Base-by-base conservation (phyloP, 1,140 invertebrate species). In the Apis dorsata region DNA sequence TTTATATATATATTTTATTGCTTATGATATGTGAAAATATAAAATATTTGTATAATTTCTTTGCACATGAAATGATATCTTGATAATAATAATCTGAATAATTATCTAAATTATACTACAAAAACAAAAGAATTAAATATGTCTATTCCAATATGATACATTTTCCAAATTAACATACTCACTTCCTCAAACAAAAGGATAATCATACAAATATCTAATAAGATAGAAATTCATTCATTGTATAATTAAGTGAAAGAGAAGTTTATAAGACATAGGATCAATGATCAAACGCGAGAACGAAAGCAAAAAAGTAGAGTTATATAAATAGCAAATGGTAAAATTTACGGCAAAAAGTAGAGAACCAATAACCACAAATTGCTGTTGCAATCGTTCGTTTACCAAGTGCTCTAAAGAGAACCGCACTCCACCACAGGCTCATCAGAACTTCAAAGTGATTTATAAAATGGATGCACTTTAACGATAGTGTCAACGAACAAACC, bases 391-490 rank as follows among this genome's bases (percentile, higher is more conserved):
- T 51, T 80, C 59, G 66, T 79, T 86, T 77, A n/a, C 13, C 70
- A 44, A 83, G 28, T 65, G 59, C 57, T 66, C 66, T 55, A 44
- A 49, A 79, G 59, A 55, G 72, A 72, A 83, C 71, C 57, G 62
- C 77, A 55, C 51, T 63, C 70, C 24, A 57, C 60, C 60, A 7
- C 75, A 71, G 62, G 66, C 62, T 79, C 66, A 71, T 83, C 80
- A 55, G 49, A 87, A 79, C 57, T 68, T 86, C 81, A 69, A 81
- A 87, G 73, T 84, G 82, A 85, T 88, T 85, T 81, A 84, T 77
- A 69, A 81, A 87, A 68, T 73, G 49, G 71, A 78, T 66, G 28
- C 63, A 57, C 63, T 78, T 77, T 55, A 73, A 57, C 55, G 76
- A 69, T 66, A 44, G 75, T 83, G 34, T 63, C 85, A 72, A 72